Conservation (phyloP, 2,113 vertebrate species). For the Oryzias javanicus region DNA sequence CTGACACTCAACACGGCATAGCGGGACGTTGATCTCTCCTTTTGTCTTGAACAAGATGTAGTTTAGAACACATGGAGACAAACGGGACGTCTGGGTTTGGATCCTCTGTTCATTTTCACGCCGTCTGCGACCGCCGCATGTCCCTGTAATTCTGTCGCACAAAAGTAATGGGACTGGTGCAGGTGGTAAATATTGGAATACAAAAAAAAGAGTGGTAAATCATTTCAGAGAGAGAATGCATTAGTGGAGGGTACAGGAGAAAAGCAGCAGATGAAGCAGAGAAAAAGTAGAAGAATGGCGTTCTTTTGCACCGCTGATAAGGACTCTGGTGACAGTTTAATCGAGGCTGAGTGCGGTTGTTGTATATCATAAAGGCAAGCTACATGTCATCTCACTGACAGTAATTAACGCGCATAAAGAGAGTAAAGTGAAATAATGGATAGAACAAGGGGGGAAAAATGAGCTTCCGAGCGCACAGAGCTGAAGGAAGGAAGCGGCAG, state of each 20-base stretch:
- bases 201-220: constrained; percentile 10
- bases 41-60: no score
- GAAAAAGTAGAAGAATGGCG: constrained; percentile 1
- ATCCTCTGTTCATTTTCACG: constrained; percentile 1
- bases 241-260: not conserved
- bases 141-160: constrained; percentile 27
- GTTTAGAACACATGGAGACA: constrained; percentile 4
- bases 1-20: constrained; percentile 12
- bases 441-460: constrained; percentile 1
- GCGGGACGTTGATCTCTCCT: constrained; percentile 12
- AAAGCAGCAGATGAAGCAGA: constrained; percentile 1
- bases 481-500: constrained; percentile 7
- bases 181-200: constrained; percentile 33
- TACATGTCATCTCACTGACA: constrained; percentile 34
- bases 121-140: constrained; percentile 21
- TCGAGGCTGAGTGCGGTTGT: constrained; percentile 26
- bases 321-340: constrained; percentile 19
- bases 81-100: not conserved
- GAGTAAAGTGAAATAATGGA: constrained; percentile 3
- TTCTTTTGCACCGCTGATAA: constrained; percentile 1
- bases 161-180: constrained; percentile 32
- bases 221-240: not conserved
- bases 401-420: constrained; percentile 31
- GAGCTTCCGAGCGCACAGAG: constrained; percentile 4
- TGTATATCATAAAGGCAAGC: constrained; percentile 26